phyloP scores from a whole-genome alignment of 2,888 invertebrate genomes.

The Protophormia terraenovae region DNA sequence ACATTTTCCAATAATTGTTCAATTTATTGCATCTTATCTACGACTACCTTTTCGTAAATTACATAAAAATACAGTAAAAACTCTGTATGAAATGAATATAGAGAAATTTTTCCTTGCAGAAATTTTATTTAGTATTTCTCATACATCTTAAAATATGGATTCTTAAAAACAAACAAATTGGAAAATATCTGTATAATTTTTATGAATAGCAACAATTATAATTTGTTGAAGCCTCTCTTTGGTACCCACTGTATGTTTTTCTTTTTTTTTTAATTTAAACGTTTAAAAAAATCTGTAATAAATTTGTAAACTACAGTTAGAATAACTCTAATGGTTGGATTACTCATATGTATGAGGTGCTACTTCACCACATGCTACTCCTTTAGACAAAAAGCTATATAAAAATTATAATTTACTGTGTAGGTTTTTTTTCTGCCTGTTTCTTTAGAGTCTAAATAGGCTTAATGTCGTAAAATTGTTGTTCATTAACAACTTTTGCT shows the following conservation, averaged over 20 bases:
- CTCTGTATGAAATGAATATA: too few relatives aligned
- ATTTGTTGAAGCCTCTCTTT: too few relatives aligned
- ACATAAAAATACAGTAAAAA: too few relatives aligned
- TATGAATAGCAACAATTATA: too few relatives aligned
- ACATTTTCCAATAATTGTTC: background rate
- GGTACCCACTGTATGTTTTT: background rate
- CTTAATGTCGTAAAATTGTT: constrained; percentile 28
- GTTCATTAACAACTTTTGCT: constrained; percentile 14
- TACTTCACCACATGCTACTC: background rate
- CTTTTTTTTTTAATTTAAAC: background rate
- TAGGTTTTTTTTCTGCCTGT: background rate
- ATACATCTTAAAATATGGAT: too few relatives aligned
- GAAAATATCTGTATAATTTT: too few relatives aligned
- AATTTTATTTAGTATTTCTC: too few relatives aligned
- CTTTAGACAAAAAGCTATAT: too few relatives aligned
- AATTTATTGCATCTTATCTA: too few relatives aligned
- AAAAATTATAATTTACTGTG: background rate
- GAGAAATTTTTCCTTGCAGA: too few relatives aligned
- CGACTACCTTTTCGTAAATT: too few relatives aligned
- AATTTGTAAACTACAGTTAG: background rate
- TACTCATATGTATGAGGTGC: background rate
- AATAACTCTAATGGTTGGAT: background rate
- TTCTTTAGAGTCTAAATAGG: background rate
- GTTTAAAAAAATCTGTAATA: background rate
- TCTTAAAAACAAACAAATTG: too few relatives aligned